Evolutionary conservation across 2,113 vertebrate species (phyloP), one percentile per base, ranked within the genome.

Genomic region (Abramis brama): DNA sequence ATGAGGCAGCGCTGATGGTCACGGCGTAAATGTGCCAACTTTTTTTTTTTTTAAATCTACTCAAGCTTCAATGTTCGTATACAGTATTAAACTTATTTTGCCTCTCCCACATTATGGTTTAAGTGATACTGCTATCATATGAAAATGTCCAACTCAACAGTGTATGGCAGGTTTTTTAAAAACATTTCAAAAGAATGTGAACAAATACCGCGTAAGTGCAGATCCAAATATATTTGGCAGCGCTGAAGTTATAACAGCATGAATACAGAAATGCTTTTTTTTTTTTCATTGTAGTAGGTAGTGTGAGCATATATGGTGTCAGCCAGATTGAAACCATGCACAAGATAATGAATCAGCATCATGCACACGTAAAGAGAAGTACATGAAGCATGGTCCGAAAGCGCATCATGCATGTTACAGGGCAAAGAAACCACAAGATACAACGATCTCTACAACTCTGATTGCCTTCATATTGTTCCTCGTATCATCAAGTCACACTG

Each of bases 221-320:
- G 66, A 70, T 75, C 43, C 55, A 78, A 87, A 84, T 6, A 84
- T 33, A 78, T 87, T 84, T 89, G 82, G 62, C 85, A 86, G 45
- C 45, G 10, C 33, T 47, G 59, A 82, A 23, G 15, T 33, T 70
- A 15, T 68, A 68, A 68, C 43, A 30, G 78, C 82, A 50, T 52
- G 19, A 73, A 85, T n/a, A 85, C 50, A 85, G 30, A 82, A 82
- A 52, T 55, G 50, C 10, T 17, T 43, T 55, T 50, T 74, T 15
- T 47, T 47, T 12, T 6, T 50, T 3, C 17, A n/a, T 27, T 15
- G n/a, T 17, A 75, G 68, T 57, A 66, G 73, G 27, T 47, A 66
- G 47, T 78, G 45, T 13, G 15, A 83, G 70, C 79, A 85, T 74
- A 30, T 68, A 83, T 66, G 23, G 70, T 79, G 50, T 75, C 68